A percentile compares a stretch with the other conserved stretches of the same genome.
These are phyloP conservation scores for Anagyrus pseudococci DNA, from an alignment of 2,888 invertebrate genomes.

Conservation along the genomic window DNA sequence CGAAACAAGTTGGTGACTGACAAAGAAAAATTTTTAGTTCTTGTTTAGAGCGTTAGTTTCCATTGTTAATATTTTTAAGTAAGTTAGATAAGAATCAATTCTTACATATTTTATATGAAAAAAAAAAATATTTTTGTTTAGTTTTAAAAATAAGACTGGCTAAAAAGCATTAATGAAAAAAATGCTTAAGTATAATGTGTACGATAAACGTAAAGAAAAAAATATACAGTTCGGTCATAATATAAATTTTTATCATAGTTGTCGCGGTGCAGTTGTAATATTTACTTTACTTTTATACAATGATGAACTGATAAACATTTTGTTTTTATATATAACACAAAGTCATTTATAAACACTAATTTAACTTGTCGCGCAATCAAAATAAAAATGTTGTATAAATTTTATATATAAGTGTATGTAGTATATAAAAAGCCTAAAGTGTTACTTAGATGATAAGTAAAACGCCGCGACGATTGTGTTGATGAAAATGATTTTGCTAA, in stretches of 20 bases:
- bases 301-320: conserved; percentile 4
- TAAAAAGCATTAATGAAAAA: conserved; percentile 12
- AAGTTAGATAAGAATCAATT: conserved; percentile 17
- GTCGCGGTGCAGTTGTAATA: conserved; percentile 19
- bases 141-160: conserved; percentile 31
- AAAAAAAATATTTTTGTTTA: conserved; percentile 27
- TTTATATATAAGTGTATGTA: conserved; percentile 23
- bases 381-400: conserved; percentile 24
- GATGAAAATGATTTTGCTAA: neutral
- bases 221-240: conserved; percentile 22
- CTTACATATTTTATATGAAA: conserved; percentile 15
- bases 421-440: conserved; percentile 11
- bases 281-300: conserved; percentile 10
- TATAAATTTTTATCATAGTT: conserved; percentile 18
- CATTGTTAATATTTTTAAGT: conserved; percentile 7
- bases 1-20: neutral
- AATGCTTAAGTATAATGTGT: conserved; percentile 24
- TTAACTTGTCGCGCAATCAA: conserved; percentile 4
- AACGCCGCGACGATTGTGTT: conserved; percentile 14
- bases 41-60: conserved; percentile 22
- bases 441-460: conserved; percentile 7
- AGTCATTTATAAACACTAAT: no score
- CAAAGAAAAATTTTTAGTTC: conserved; percentile 10
- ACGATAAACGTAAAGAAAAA: conserved; percentile 26
- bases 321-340: conserved; percentile 15